Evolutionary conservation across 1,140 invertebrate genomes (phyloP).

Genomic region (Lucilia cuprina): DNA sequence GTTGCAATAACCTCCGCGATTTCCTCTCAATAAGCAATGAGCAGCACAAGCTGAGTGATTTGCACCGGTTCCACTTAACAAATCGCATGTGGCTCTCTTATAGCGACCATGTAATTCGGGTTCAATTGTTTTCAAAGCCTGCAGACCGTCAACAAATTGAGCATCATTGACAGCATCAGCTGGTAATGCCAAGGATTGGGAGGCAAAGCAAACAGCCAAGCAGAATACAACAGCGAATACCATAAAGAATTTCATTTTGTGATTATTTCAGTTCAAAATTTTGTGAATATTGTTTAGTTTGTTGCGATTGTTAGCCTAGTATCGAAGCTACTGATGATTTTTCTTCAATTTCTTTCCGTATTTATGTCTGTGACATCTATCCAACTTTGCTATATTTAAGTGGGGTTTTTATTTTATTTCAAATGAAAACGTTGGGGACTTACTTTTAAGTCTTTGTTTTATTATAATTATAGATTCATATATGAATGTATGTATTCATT

Average conservation of each 20-base stretch:
- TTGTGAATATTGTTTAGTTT: background rate
- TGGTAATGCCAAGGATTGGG: background rate
- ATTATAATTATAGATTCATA: too few species aligned
- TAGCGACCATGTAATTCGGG: constrained; percentile 20
- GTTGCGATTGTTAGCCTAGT: background rate
- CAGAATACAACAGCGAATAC: constrained; percentile 8
- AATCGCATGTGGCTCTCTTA: constrained; percentile 38
- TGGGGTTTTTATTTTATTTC: background rate
- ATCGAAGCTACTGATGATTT: background rate
- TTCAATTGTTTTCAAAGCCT: background rate
- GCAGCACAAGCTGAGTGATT: constrained; percentile 52
- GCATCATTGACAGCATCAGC: background rate
- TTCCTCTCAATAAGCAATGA: constrained; percentile 45
- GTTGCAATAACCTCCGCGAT: constrained; percentile 52
- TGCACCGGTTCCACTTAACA: constrained; percentile 48
- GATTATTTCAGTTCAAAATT: background rate
- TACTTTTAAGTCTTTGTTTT: background rate
- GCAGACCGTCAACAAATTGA: background rate
- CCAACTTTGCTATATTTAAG: background rate
- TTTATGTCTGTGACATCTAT: background rate
- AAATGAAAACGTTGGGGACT: background rate
- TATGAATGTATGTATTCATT: too few species aligned
- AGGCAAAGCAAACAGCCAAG: background rate
- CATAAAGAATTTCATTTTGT: constrained; percentile 18
- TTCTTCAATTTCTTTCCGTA: background rate